phyloP scores from a whole-genome alignment of 2,797 vertebrate genomes.

The Myotis pilosus region DNA sequence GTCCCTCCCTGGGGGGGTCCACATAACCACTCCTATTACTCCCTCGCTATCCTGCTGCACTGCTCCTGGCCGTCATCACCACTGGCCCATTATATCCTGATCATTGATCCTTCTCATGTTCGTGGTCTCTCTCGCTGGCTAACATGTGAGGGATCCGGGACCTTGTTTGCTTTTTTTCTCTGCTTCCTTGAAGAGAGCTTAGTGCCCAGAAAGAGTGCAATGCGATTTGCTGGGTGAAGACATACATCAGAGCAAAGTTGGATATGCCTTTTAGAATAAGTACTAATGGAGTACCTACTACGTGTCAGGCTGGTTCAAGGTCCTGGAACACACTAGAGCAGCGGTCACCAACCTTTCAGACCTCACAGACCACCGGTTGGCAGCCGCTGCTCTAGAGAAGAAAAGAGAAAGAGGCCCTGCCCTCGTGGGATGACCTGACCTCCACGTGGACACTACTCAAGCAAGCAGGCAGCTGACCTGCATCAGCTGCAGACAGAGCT shows the following conservation, averaged over 20 bases:
- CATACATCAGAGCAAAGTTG: neutral
- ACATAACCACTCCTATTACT: too few species aligned
- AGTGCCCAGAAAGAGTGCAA: too few species aligned
- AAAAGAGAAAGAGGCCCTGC: neutral
- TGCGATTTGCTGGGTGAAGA: neutral
- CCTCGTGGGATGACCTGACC: neutral
- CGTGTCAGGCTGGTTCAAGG: neutral
- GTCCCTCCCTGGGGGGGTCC: neutral
- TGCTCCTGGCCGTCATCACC: accelerated
- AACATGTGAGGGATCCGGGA: neutral
- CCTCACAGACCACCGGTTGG: too few species aligned
- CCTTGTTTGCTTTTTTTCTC: neutral
- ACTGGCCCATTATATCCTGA: accelerated
- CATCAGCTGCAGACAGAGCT: neutral
- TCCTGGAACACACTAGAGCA: neutral
- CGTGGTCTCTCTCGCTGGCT: accelerated
- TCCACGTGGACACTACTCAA: neutral
- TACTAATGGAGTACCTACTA: neutral
- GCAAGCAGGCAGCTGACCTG: too few species aligned
- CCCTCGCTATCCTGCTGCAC: neutral
- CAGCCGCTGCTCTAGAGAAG: neutral
- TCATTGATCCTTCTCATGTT: neutral
- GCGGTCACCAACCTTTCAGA: too few species aligned
- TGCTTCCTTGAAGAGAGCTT: neutral
- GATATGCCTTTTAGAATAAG: neutral